Base-by-base conservation (phyloP, 1,140 invertebrate genomes). In the Drosophila varians region DNA sequence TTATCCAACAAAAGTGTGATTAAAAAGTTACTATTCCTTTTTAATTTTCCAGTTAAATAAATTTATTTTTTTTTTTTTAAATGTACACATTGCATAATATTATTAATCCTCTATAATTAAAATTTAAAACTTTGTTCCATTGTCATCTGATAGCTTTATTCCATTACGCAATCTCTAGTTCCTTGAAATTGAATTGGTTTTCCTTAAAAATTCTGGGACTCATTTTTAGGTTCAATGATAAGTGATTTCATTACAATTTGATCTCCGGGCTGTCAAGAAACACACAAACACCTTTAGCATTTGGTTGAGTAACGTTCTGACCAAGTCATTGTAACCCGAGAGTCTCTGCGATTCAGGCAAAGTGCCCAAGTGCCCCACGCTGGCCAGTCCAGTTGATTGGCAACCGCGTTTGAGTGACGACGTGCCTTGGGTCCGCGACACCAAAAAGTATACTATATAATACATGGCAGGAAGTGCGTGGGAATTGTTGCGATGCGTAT, bases 401-500 rank as follows among this genome's bases (percentile, higher is more conserved):
- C 49, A 56, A 58, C 34, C 57, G 76, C 46, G 77, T 34, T 43
- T 66, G 26, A 16, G 23, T 71, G 77, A 45, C 55, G 76, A 80
- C 76, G 76, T 75, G 77, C 58, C 61, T 26, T 18, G 23, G 23
- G 38, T 47, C 55, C 51, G 19, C 34, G 46, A 25, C 38, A 25
- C 6, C 23, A 38, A 45, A 36, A n/a, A 40, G 31, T 25, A 9
- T 9, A 38, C 8, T 38, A 46, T 6, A 9, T 11, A 18, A 2
- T n/a, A n/a, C n/a, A n/a, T n/a, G n/a, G n/a, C 23, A 42, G 14
- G 38, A 18, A 42, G 14, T 42, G 14, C 12, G 38, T 40, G 38
- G 1, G 16, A n/a, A 36, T 11, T 36, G 34, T 4, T 12, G 54
- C 47, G 62, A 23, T 79, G 57, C 76, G 71, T 78, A 79, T 70